Conservation (phyloP, 2,888 invertebrate species). For the Cheilosia vulpina region DNA sequence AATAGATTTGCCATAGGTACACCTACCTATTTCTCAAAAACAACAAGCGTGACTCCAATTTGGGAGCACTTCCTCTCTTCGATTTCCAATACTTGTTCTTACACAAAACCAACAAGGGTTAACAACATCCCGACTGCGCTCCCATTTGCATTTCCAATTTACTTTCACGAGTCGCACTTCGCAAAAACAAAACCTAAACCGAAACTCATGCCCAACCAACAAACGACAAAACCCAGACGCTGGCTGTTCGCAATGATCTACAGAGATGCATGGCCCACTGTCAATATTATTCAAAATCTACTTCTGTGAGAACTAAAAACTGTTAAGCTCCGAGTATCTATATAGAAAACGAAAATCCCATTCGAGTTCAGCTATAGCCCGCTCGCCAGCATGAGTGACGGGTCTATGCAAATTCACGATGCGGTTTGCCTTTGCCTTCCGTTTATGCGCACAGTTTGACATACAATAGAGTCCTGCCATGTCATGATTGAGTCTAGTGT, state of each 20-base stretch:
- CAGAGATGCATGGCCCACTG: slow-evolving; percentile 72
- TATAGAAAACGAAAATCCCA: slow-evolving; percentile 18
- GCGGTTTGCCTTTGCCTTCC: slow-evolving; percentile 72
- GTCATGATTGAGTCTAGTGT: slow-evolving; percentile 75
- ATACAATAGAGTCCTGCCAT: slow-evolving; percentile 75
- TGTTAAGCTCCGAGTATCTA: slow-evolving; percentile 20
- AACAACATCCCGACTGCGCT: slow-evolving; percentile 24
- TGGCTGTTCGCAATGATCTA: slow-evolving; percentile 32
- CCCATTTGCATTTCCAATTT: slow-evolving; percentile 38
- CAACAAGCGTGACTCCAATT: no score
- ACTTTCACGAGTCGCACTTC: slow-evolving; percentile 36
- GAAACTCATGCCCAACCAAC: slow-evolving; percentile 24
- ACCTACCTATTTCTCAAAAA: neutral
- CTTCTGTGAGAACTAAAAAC: slow-evolving; percentile 68
- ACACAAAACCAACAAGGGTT: neutral
- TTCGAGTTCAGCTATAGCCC: slow-evolving; percentile 25
- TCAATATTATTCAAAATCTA: slow-evolving; percentile 76
- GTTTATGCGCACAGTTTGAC: slow-evolving; percentile 73
- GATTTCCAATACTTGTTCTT: neutral
- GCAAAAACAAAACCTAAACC: slow-evolving; percentile 1
- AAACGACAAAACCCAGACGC: slow-evolving; percentile 13
- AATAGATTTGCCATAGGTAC: no score
- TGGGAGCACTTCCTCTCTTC: no score
- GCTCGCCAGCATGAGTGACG: slow-evolving; percentile 69
- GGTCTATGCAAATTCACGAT: slow-evolving; percentile 75